Evolutionary conservation across 2,113 vertebrate genomes (phyloP), one percentile per base, ranked within the genome.

Genomic region (Aleadryas rufinucha): DNA sequence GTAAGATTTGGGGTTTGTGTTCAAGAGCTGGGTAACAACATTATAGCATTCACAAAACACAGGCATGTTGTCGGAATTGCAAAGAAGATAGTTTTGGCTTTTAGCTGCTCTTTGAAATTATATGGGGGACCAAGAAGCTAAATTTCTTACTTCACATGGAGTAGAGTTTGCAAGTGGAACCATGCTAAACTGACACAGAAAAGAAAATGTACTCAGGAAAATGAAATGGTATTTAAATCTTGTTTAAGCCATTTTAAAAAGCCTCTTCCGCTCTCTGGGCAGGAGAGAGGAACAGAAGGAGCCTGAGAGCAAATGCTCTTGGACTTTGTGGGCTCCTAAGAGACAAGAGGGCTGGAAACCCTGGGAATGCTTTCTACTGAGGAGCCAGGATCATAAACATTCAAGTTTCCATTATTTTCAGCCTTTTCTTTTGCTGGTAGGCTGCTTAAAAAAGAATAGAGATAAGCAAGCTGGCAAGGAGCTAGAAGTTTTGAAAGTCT

Each of bases 391-490:
- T 70, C 45, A 77, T 93, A 75, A 44, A 95, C 87, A 87, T 71
- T 71, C 42, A 93, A 91, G 52, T 71, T 92, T 17, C n/a, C 50
- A 59, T 42, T 84, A 44, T 89, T 91, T 87, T 65, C 63, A 89
- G 59, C 28, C 45, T 90, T 61, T 35, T 2, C 1, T 82, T 83
- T 84, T 71, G 26, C 44, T 94, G 87, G 52, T 81, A 94, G 27
- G 30, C 68, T 84, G 39, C 52, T 74, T 71, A 18, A 83, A 83
- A 82, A 75, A 39, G 4, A 30, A 6, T 7, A 41, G 6, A 91
- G 87, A 94, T 89, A 95, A 94, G 57, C 39, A 82, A 90, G 16
- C 47, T 93, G 84, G 66, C 39, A 78, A 91, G 39, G 24, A 92
- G 44, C 26, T 26, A 68, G 18, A 31, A 50, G 6, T 75, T 75